These are phyloP conservation scores for Isoperla grammatica DNA, from an alignment of 2,888 invertebrate species.

Conservation along the genomic window DNA sequence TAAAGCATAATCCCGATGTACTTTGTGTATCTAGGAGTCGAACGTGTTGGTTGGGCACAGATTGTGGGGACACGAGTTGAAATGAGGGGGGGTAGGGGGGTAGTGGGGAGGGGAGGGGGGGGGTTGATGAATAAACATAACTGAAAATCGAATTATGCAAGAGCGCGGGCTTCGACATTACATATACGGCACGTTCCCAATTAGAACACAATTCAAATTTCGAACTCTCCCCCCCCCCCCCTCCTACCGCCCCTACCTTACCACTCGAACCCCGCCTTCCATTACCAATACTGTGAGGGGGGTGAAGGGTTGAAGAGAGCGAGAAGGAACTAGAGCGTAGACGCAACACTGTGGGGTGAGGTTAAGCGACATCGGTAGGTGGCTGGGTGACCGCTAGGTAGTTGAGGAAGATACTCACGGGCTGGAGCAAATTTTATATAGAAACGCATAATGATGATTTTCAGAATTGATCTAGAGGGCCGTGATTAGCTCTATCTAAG, in stretches of 20 bases:
- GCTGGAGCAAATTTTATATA: no score
- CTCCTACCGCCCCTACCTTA: neutral
- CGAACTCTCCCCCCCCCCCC: slow-evolving; percentile 21
- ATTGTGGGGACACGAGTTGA: neutral
- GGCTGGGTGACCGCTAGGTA: no score
- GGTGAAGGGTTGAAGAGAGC: no score
- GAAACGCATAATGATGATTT: no score
- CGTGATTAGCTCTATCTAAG: no score
- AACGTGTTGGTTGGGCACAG: neutral
- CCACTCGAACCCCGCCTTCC: no score
- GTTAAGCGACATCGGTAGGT: no score
- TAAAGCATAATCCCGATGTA: slow-evolving; percentile 17
- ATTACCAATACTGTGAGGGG: no score
- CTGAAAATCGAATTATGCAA: slow-evolving; percentile 14
- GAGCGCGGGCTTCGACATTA: slow-evolving; percentile 4
- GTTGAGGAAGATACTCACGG: no score
- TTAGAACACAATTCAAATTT: slow-evolving; percentile 29
- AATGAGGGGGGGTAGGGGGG: neutral
- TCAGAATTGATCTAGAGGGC: no score
- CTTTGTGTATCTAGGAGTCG: neutral
- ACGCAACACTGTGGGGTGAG: no score
- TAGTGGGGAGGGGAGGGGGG: neutral
- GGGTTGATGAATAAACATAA: slow-evolving; percentile 17
- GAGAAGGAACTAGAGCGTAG: no score
- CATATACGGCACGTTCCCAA: slow-evolving; percentile 26